Evolutionary conservation across 1,140 invertebrate genomes (phyloP).

Genomic region (Drosophila auraria): DNA sequence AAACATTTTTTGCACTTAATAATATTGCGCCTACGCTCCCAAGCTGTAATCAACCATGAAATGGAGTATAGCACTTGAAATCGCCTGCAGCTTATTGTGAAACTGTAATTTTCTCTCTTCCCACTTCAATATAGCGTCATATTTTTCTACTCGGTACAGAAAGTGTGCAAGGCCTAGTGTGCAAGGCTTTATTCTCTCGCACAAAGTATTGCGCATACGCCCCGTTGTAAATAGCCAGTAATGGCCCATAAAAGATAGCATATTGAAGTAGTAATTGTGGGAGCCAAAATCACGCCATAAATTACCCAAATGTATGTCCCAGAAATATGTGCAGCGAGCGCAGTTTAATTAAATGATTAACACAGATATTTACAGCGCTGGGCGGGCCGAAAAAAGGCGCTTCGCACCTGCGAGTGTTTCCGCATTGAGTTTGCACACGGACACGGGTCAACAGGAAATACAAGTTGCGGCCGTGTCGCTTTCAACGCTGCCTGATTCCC

Average conservation of each 20-base stretch:
- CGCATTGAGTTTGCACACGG: slow-evolving; percentile 53
- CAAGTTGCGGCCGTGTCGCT: slow-evolving; percentile 59
- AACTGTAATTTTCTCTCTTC: neutral
- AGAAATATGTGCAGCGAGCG: slow-evolving; percentile 38
- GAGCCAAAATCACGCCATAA: slow-evolving; percentile 38
- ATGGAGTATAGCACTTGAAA: neutral
- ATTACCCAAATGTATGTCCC: slow-evolving; percentile 55
- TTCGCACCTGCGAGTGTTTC: slow-evolving; percentile 52
- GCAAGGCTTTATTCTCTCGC: slow-evolving; percentile 1
- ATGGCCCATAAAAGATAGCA: slow-evolving; percentile 56
- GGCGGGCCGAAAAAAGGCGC: slow-evolving; percentile 22
- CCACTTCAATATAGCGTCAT: neutral
- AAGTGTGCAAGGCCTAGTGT: slow-evolving; percentile 9
- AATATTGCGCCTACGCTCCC: neutral
- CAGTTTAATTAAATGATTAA: slow-evolving; percentile 84
- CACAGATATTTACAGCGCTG: slow-evolving; percentile 72
- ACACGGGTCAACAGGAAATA: slow-evolving; percentile 59
- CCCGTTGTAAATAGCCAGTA: slow-evolving; percentile 30
- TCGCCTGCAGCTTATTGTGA: neutral
- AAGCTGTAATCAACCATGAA: slow-evolving; percentile 1
- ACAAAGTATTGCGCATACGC: slow-evolving; percentile 39
- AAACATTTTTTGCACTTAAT: neutral
- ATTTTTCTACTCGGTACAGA: slow-evolving; percentile 2
- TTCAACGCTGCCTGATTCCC: slow-evolving; percentile 24
- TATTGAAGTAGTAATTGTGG: slow-evolving; percentile 54